Conservation (phyloP, 2,113 vertebrate species). For the Cisticola juncidis region DNA sequence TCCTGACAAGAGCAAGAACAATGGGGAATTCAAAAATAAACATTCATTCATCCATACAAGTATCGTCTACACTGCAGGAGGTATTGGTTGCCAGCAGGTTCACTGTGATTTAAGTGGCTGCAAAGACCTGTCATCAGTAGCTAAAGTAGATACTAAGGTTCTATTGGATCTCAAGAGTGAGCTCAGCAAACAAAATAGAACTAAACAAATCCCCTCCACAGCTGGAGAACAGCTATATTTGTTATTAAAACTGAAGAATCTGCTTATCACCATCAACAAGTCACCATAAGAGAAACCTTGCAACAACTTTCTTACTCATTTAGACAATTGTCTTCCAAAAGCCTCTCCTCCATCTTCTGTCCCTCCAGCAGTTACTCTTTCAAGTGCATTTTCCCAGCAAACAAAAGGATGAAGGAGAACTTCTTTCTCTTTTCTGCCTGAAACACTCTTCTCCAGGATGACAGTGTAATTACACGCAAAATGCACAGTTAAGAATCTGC, state of each 20-base stretch:
- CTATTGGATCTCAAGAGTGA: background rate
- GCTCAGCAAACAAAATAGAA: background rate
- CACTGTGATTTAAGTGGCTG: background rate
- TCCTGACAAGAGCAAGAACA: conserved; percentile 85
- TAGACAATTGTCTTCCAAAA: background rate
- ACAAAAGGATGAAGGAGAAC: background rate
- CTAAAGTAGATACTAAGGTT: background rate
- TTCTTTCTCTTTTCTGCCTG: background rate
- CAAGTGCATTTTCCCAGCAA: background rate
- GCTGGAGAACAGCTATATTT: background rate
- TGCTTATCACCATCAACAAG: background rate
- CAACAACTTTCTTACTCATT: background rate
- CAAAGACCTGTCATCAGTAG: background rate
- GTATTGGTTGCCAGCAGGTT: background rate
- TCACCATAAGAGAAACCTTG: background rate
- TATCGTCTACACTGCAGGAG: background rate
- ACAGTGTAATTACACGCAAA: background rate
- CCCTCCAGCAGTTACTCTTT: background rate
- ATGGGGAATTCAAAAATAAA: conserved; percentile 84
- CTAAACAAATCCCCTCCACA: background rate
- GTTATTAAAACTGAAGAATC: background rate
- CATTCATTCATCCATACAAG: background rate
- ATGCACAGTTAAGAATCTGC: background rate
- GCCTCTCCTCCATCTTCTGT: background rate
- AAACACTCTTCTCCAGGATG: background rate